Evolutionary conservation across 2,113 vertebrate genomes (phyloP).

Genomic region (Chionodraco myersi): DNA sequence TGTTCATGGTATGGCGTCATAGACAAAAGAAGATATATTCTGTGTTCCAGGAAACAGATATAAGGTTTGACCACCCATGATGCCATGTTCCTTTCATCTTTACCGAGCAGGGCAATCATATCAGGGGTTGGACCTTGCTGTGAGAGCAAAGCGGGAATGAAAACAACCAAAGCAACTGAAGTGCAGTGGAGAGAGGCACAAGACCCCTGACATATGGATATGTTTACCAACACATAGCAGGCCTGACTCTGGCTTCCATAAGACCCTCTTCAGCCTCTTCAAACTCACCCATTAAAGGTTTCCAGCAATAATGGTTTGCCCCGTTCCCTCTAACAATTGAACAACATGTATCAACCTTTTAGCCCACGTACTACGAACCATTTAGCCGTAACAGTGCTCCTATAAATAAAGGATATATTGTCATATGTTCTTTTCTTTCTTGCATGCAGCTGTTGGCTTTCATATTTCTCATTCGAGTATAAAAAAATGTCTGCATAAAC

Average conservation of each 20-base stretch:
- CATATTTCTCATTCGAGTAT: background rate
- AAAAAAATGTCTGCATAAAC: background rate
- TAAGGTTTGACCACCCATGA: background rate
- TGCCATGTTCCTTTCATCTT: background rate
- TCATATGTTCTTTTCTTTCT: background rate
- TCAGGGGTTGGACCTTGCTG: background rate
- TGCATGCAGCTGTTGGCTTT: background rate
- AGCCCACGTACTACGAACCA: background rate
- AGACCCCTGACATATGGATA: background rate
- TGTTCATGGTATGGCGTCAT: no score
- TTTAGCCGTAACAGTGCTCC: no score
- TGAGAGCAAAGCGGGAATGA: background rate
- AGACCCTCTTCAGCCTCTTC: background rate
- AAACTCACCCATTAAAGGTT: background rate
- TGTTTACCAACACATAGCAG: slow-evolving; percentile 1
- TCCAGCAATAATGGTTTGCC: background rate
- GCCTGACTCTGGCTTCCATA: background rate
- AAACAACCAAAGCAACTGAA: background rate
- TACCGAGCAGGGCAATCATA: background rate
- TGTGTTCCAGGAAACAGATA: background rate
- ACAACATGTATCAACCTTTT: background rate
- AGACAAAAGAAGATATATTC: background rate
- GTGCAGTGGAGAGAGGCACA: background rate
- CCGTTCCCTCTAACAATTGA: background rate
- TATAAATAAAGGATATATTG: no score